These are phyloP conservation scores for Nycteola revayana DNA, from an alignment of 2,888 invertebrate genomes.

Conservation along the genomic window DNA sequence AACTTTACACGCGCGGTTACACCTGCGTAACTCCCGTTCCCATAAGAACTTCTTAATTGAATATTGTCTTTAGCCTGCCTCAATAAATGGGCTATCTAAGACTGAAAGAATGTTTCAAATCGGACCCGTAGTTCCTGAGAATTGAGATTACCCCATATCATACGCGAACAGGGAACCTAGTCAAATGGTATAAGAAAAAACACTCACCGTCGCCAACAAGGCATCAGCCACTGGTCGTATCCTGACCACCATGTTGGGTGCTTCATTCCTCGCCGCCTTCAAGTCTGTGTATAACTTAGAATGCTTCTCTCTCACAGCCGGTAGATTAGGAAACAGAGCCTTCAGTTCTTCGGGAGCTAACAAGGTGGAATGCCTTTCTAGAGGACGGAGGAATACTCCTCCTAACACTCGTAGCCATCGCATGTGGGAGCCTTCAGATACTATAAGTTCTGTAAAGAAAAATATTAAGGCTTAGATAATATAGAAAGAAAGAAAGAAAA, in stretches of 20 bases:
- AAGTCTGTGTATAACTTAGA: conserved; percentile 58
- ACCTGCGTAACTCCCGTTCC: no score
- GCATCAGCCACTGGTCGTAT: conserved; percentile 65
- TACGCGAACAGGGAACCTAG: no score
- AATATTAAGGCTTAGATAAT: no score
- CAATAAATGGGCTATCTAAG: no score
- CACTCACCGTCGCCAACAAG: conserved; percentile 59
- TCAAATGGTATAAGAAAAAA: background rate
- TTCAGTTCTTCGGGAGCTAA: conserved; percentile 88
- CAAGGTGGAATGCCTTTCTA: conserved; percentile 84
- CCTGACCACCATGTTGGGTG: conserved; percentile 48
- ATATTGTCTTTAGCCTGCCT: no score
- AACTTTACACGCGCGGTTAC: no score
- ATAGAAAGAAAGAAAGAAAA: no score
- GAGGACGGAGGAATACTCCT: conserved; percentile 90
- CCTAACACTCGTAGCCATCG: conserved; percentile 93
- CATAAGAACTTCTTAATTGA: no score
- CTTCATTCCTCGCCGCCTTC: conserved; percentile 40
- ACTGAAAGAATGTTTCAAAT: no score
- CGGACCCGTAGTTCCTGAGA: no score
- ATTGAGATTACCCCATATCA: no score
- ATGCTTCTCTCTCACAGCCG: conserved; percentile 85
- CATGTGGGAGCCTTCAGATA: conserved; percentile 94
- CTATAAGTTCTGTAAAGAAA: conserved; percentile 88
- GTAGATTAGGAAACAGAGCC: conserved; percentile 92